Evolutionary conservation across 2,888 invertebrate species (phyloP).

Genomic region (Lithophane leautieri): DNA sequence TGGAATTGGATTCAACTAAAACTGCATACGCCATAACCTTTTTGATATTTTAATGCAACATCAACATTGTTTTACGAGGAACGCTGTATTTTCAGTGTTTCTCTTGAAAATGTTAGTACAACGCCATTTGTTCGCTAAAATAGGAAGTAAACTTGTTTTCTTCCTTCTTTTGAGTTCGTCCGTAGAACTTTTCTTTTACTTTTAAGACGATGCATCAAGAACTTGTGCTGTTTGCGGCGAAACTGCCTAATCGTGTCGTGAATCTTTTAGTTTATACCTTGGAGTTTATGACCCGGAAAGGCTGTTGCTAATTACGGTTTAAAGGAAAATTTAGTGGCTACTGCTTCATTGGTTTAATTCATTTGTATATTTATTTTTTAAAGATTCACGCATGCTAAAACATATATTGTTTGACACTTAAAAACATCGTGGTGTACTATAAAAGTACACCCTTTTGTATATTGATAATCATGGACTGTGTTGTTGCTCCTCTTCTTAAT

Average conservation of each 20-base stretch:
- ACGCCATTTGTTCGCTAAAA: slow-evolving; percentile 82
- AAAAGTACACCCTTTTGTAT: not conserved
- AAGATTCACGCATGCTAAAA: not conserved
- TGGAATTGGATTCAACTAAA: slow-evolving; percentile 4
- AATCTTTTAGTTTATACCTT: slow-evolving; percentile 55
- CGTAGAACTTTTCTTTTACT: slow-evolving; percentile 75
- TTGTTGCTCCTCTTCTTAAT: not conserved
- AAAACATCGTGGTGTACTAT: not conserved
- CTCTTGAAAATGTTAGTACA: slow-evolving; percentile 72
- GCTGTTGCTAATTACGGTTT: slow-evolving; percentile 40
- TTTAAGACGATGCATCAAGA: slow-evolving; percentile 74
- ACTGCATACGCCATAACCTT: slow-evolving; percentile 33
- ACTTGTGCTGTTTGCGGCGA: slow-evolving; percentile 60
- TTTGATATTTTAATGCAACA: slow-evolving; percentile 60
- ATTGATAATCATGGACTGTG: too few relatives aligned
- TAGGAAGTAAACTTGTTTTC: slow-evolving; percentile 84
- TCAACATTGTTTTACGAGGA: slow-evolving; percentile 57
- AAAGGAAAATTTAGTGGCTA: slow-evolving; percentile 17
- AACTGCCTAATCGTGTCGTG: slow-evolving; percentile 59
- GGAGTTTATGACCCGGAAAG: slow-evolving; percentile 43
- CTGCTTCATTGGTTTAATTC: not conserved
- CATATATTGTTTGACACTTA: not conserved
- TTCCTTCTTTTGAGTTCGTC: slow-evolving; percentile 75
- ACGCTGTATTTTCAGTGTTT: slow-evolving; percentile 68
- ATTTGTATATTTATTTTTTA: not conserved